Evolutionary conservation across 2,888 invertebrate genomes (phyloP).

Genomic region (Heliconius ismenius): DNA sequence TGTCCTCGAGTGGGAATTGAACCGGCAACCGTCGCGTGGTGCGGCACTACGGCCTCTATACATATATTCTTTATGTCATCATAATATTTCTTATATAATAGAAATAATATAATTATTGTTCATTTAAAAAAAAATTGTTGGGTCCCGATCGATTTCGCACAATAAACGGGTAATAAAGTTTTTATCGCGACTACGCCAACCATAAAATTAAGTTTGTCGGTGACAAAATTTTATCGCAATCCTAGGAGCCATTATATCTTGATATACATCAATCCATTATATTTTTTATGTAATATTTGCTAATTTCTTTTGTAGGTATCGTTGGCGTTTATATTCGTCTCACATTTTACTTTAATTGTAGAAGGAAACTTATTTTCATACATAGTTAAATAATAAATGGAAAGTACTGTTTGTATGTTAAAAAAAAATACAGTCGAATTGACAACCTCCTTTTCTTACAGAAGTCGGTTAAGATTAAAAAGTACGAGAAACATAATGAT

Average conservation of each 20-base stretch:
- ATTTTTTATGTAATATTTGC: slow-evolving; percentile 12
- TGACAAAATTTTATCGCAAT: slow-evolving; percentile 24
- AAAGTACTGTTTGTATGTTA: no score
- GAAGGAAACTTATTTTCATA: neutral
- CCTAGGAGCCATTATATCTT: slow-evolving; percentile 14
- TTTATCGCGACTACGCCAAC: slow-evolving; percentile 25
- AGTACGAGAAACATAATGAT: no score
- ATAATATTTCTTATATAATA: neutral
- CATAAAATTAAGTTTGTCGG: slow-evolving; percentile 33
- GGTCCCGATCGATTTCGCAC: slow-evolving; percentile 22
- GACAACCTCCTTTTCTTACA: no score
- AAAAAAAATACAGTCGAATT: no score
- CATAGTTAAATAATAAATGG: no score
- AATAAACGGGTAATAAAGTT: slow-evolving; percentile 28
- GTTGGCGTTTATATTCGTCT: neutral
- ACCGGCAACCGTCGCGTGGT: no score
- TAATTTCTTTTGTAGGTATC: neutral
- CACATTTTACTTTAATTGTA: neutral
- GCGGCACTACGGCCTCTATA: no score
- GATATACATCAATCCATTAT: neutral
- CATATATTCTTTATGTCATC: neutral
- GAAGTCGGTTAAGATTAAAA: no score
- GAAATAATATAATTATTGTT: neutral
- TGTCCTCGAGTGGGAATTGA: no score
- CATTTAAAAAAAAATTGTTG: neutral